Evolutionary conservation across 2,888 invertebrate genomes (phyloP).

Genomic region (Patella ulyssiponensis): DNA sequence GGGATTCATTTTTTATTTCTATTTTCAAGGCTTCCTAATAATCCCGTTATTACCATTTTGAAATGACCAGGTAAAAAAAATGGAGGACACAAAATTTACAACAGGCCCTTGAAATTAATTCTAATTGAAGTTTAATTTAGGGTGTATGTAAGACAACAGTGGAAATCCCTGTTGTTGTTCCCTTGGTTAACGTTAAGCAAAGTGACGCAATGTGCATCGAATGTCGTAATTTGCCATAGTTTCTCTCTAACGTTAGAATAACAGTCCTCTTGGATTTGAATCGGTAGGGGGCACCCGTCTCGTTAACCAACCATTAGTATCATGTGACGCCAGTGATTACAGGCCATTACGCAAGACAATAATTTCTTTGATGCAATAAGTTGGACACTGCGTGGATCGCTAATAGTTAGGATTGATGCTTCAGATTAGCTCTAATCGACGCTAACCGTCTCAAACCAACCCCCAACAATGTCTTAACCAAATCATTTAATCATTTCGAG

Average conservation of each 20-base stretch:
- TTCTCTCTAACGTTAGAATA: constrained; percentile 5
- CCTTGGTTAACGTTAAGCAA: neutral
- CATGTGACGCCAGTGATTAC: constrained; percentile 6
- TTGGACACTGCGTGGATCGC: too few relatives aligned
- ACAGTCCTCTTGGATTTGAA: neutral
- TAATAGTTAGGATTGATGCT: too few relatives aligned
- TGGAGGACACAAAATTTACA: too few relatives aligned
- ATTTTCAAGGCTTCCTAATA: too few relatives aligned
- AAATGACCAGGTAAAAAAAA: too few relatives aligned
- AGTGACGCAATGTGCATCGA: neutral
- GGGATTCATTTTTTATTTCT: too few relatives aligned
- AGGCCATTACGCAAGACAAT: constrained; percentile 14
- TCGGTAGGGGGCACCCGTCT: neutral
- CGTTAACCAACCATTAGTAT: constrained; percentile 12
- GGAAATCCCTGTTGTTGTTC: too few relatives aligned
- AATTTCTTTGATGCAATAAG: neutral
- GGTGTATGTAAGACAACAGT: too few relatives aligned
- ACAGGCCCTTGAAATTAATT: too few relatives aligned
- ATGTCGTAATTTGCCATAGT: neutral
- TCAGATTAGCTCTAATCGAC: too few relatives aligned
- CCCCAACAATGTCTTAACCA: neutral
- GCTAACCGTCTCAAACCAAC: neutral
- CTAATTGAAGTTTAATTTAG: too few relatives aligned
- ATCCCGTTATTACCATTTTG: too few relatives aligned
- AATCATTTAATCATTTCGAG: constrained; percentile 3